A percentile compares a stretch with the other conserved stretches of the same genome.
phyloP scores from a whole-genome alignment of 2,113 vertebrate species.

The Coptodon rendalli region DNA sequence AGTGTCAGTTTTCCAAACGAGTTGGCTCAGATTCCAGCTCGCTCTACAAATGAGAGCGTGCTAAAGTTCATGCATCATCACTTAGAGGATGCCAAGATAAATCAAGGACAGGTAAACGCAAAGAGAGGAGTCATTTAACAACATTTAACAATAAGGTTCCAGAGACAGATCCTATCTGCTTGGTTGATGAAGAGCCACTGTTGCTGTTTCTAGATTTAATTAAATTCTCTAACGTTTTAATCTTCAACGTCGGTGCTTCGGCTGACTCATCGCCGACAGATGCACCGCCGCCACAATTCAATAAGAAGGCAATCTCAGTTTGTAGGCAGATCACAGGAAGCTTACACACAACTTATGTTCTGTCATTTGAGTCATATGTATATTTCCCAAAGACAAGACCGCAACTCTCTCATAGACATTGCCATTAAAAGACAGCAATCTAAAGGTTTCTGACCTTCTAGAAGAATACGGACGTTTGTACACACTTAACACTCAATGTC shows the following conservation, averaged over 20 bases:
- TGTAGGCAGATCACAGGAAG: neutral
- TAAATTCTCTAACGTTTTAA: slow-evolving; percentile 17
- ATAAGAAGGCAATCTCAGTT: neutral
- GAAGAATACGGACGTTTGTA: neutral
- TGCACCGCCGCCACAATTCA: neutral
- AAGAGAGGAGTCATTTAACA: neutral
- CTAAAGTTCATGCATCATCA: neutral
- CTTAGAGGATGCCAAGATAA: neutral
- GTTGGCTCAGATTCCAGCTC: neutral
- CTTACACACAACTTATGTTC: neutral
- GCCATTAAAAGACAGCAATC: neutral
- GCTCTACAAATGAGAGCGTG: neutral
- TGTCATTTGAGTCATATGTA: neutral
- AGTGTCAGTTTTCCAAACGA: neutral
- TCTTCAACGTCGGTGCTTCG: neutral
- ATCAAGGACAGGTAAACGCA: neutral
- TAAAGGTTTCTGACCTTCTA: neutral
- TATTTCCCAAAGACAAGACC: neutral
- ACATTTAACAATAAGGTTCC: neutral
- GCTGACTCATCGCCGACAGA: slow-evolving; percentile 22
- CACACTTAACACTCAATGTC: neutral
- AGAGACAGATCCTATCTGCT: neutral
- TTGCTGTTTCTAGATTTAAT: slow-evolving; percentile 9
- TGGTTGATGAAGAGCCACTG: neutral
- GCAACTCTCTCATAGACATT: neutral